Base-by-base conservation (phyloP, 53 echinoderm and acorn worm species). In the Mesocentrotus franciscanus region DNA sequence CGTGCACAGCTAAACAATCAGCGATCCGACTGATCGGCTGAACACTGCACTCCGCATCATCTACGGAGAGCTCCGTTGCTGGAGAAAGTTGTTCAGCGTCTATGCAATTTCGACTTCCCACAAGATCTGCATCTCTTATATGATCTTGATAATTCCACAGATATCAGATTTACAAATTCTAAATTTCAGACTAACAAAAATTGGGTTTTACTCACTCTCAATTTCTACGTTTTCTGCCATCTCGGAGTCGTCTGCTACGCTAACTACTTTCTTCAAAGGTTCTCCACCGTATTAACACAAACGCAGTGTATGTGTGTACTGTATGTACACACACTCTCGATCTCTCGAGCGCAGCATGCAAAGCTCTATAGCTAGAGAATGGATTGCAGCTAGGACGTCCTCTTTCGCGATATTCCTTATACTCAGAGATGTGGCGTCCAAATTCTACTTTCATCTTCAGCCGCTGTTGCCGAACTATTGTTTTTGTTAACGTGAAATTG, bases 191-290 rank as follows among this genome's bases (percentile, higher is more conserved):
- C 9, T 39, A 39, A 39, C 17, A 33, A 79, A 81, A 39, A 36
- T 81, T 9, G 8, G 39, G 6, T 36, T 36, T 18, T 36, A 81
- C 81, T 81, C 9, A 81, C 81, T 81, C 81, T 81, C 81, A 81
- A 42, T 9, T 81, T 81, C 81, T 18, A 42, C 81, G 36, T 39
- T 81, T 81, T 81, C 81, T 81, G 81, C 81, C 81, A 81, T 81
- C 42, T 81, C 42, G 16, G 42, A 81, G 42, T 81, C 81, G 81
- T 81, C 81, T 81, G 81, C 81, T 81, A 81, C 81, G 36, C 8
- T 49, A 49, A 49, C 49, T 49, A 49, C 49, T 81, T 81, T 8
- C 36, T 81, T 81, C 20, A 6, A 74, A 27, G 30, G 74, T 32
- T 74, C 32, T 11, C 81, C 8, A 9, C 81, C 17, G 6, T 33